Conservation (phyloP, 2,888 invertebrate genomes). For the Mimas tiliae region DNA sequence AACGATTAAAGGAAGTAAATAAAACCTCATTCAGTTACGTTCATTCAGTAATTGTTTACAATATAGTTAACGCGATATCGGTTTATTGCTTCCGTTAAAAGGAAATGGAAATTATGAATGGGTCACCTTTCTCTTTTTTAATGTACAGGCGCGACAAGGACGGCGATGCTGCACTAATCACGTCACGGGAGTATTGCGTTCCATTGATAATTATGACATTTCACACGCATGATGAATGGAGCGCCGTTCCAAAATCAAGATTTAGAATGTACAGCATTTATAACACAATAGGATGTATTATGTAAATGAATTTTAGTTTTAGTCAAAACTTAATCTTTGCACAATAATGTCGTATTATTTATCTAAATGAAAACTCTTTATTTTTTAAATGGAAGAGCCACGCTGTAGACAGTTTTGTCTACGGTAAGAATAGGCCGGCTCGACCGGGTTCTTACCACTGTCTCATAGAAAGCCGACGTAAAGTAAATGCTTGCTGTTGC, state of each 20-base stretch:
- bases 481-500: no score
- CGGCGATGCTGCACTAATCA: constrained; percentile 48
- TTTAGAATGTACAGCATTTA: background rate
- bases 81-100: constrained; percentile 5
- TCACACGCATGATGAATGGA: background rate
- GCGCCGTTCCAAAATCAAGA: background rate
- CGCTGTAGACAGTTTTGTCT: no score
- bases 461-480: no score
- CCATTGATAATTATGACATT: background rate
- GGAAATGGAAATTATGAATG: constrained; percentile 48
- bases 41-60: constrained; percentile 1
- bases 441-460: no score
- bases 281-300: no score
- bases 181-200: constrained; percentile 52
- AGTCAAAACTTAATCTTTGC: no score
- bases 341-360: no score
- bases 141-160: constrained; percentile 40
- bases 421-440: no score
- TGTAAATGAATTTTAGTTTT: no score
- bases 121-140: constrained; percentile 49
- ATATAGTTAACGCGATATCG: constrained; percentile 1
- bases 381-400: no score
- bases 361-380: no score
- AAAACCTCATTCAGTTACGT: constrained; percentile 2
- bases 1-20: constrained; percentile 3